phyloP scores from a whole-genome alignment of 37 sponge, comb jelly and placozoan species.

The Aphrocallistes beatrix region DNA sequence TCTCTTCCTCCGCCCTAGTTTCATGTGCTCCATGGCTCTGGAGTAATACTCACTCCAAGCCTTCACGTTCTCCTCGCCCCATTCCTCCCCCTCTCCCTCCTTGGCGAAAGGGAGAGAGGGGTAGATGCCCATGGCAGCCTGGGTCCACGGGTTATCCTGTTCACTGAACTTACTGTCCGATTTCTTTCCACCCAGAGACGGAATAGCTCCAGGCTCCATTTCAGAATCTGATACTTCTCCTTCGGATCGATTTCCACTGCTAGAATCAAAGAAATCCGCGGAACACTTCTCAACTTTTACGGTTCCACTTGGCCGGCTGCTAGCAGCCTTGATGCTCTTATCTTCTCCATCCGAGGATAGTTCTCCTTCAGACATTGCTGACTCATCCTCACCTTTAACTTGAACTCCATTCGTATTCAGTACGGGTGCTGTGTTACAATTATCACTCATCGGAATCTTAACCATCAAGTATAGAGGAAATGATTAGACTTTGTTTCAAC shows the following conservation, averaged over 20 bases:
- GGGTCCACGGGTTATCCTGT: background rate
- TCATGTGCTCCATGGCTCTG: background rate
- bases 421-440: too few relatives aligned
- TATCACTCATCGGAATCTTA: too few relatives aligned
- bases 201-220: background rate
- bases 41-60: slow-evolving; percentile 1
- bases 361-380: slow-evolving; percentile 6
- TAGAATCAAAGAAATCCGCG: background rate
- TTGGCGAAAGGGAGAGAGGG: background rate
- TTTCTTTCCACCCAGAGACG: background rate
- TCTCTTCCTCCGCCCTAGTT: background rate
- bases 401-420: background rate
- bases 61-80: background rate
- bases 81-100: background rate
- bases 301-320: background rate
- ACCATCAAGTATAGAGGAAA: too few relatives aligned
- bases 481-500: too few relatives aligned
- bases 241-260: background rate
- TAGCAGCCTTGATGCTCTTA: background rate
- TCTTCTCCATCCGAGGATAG: background rate
- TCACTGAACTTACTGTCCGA: too few relatives aligned
- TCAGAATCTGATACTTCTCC: background rate
- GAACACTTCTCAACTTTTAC: background rate
- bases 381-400: background rate
- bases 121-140: slow-evolving; percentile 12